These are phyloP conservation scores for Scalopus aquaticus DNA, from an alignment of 2,113 vertebrate species.

Conservation along the genomic window DNA sequence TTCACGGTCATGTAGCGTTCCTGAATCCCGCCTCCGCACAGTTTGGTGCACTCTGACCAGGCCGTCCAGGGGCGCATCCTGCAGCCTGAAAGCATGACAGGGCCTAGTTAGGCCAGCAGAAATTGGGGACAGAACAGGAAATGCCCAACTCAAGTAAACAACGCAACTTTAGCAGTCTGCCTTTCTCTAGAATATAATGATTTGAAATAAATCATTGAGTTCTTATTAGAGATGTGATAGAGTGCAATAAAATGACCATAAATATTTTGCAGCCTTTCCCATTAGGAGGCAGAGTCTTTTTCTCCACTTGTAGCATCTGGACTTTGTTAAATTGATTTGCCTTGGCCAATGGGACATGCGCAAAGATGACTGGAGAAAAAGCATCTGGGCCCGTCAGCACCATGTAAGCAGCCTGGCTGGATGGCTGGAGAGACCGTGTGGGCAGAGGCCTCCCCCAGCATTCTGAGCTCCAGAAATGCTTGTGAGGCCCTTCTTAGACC, in stretches of 20 bases:
- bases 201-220: neutral
- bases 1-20: constrained; percentile 97
- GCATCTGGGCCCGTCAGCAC: neutral
- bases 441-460: neutral
- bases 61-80: constrained; percentile 97
- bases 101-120: constrained; percentile 11
- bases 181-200: neutral
- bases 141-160: neutral
- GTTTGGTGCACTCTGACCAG: constrained; percentile 96
- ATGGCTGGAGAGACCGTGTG: neutral
- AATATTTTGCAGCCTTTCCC: neutral
- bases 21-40: constrained; percentile 96
- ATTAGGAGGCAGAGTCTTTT: neutral
- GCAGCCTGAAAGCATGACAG: constrained; percentile 87
- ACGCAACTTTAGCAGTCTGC: neutral
- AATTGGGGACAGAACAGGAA: fast-evolving
- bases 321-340: neutral
- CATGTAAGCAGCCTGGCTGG: neutral
- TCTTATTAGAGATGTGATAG: neutral
- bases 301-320: neutral
- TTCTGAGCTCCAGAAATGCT: neutral
- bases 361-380: neutral
- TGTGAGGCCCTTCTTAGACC: neutral
- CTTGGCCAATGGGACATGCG: neutral
- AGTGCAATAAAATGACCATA: neutral